Base-by-base conservation (phyloP, 2,888 invertebrate species). In the Halictus quadricinctus region DNA sequence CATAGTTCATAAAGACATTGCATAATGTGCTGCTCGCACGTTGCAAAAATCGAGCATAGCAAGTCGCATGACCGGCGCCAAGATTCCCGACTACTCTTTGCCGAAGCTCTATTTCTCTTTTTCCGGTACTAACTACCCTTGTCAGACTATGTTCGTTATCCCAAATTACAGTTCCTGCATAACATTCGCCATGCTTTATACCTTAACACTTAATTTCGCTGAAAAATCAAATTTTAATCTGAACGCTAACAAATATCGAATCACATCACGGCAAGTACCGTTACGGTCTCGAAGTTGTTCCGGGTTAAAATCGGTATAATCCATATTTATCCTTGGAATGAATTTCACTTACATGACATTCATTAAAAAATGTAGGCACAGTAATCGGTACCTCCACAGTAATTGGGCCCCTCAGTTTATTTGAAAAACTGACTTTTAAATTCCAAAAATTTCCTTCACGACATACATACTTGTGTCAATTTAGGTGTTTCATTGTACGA, bases 1-100 rank as follows among this genome's bases (percentile, higher is more conserved):
- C 84, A 86, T 86, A 84, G 79, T 79, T 84, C 79, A 83, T 79
- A 74, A 48, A 79, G 82, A 87, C 85, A 89, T 91, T 91, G 88
- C 90, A 90, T 91, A 90, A 91, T 87, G 86, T 21, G 78, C 77
- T 46, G 74, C 72, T 81, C 80, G 70, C 64, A 79, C 46, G 82
- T 72, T 73, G 73, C 73, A 88, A 88, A 88, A 88, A 88, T 86
- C 80, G 84, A 88, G 84, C 88, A 88, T 64, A 21, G 72, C n/a
- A 72, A 87, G 69, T 54, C 18, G 58, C 69, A 79, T 84, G 77
- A 77, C 83, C 80, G 88, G 88, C 88, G 88, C 88, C 88, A 88
- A 88, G 87, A 87, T 88, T 88, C 87, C 80, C 50, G 79, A 60
- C 50, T 77, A 72, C 74, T 54, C 86, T 76, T 73, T 70, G 72